phyloP scores from a whole-genome alignment of 2,888 invertebrate species.

The Sarcophaga subvicina region DNA sequence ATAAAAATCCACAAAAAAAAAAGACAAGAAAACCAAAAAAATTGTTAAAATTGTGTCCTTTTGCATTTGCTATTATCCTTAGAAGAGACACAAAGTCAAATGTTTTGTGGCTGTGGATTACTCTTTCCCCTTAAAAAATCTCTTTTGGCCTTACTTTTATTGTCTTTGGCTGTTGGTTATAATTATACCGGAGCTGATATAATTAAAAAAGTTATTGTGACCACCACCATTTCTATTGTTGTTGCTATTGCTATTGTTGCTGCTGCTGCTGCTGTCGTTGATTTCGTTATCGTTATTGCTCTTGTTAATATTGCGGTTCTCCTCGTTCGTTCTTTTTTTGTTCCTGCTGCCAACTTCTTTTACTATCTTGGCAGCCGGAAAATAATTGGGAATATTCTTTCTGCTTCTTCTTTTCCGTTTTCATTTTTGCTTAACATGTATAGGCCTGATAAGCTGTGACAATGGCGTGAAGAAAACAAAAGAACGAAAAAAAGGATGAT shows the following conservation, averaged over 20 bases:
- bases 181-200: slow-evolving; percentile 67
- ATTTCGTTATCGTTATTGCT: slow-evolving; percentile 46
- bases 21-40: not conserved
- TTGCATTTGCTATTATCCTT: slow-evolving; percentile 61
- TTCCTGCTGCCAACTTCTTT: not conserved
- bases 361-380: slow-evolving; percentile 27
- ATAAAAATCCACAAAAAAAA: not conserved
- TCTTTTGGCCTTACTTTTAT: not conserved
- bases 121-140: not conserved
- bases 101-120: slow-evolving; percentile 50
- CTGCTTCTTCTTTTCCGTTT: too few species aligned
- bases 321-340: slow-evolving; percentile 1
- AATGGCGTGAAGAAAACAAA: not conserved
- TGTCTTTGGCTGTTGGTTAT: slow-evolving; percentile 55
- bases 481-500: not conserved
- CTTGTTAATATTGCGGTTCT: slow-evolving; percentile 53
- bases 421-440: not conserved
- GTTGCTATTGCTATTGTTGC: slow-evolving; percentile 34
- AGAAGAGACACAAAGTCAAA: slow-evolving; percentile 64
- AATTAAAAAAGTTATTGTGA: slow-evolving; percentile 71
- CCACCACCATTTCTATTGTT: slow-evolving; percentile 57
- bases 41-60: slow-evolving; percentile 38
- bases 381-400: slow-evolving; percentile 54
- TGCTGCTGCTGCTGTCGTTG: slow-evolving; percentile 30
- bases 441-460: slow-evolving; percentile 6